phyloP scores from a whole-genome alignment of 2,113 vertebrate species.

The Mormoops blainvillei region DNA sequence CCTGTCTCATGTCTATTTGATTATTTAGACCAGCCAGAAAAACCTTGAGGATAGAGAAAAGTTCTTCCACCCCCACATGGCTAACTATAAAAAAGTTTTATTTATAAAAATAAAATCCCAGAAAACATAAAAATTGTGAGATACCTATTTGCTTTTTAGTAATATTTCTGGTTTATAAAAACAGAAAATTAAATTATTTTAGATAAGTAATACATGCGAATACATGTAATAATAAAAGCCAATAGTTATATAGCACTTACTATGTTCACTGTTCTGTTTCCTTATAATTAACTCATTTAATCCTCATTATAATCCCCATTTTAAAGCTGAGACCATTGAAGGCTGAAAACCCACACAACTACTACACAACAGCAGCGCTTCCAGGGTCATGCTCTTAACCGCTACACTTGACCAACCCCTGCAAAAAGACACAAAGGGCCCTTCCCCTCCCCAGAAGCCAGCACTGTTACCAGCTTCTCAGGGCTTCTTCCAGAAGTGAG shows the following conservation, averaged over 20 bases:
- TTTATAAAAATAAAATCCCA: neutral
- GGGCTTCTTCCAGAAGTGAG: slow-evolving; percentile 18
- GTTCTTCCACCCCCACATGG: neutral
- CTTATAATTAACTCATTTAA: neutral
- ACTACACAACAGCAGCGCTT: neutral
- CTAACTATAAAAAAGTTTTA: neutral
- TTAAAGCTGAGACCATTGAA: neutral
- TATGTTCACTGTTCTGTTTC: neutral
- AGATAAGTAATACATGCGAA: neutral
- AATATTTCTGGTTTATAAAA: neutral
- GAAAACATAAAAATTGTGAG: neutral
- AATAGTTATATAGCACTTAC: neutral
- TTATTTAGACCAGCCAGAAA: neutral
- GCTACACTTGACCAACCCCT: neutral
- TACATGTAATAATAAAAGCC: neutral
- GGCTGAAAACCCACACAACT: neutral
- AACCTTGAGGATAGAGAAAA: neutral
- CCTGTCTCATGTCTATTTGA: neutral
- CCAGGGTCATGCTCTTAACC: neutral
- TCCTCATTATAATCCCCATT: neutral
- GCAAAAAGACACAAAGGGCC: neutral
- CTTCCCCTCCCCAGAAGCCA: neutral
- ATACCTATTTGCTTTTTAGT: neutral
- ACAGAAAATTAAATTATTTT: neutral
- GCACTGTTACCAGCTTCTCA: neutral